Percentiles rank a stretch among this genome's conserved stretches.
phyloP scores from a whole-genome alignment of 1,140 invertebrate species.

The Ridgeia piscesae region DNA sequence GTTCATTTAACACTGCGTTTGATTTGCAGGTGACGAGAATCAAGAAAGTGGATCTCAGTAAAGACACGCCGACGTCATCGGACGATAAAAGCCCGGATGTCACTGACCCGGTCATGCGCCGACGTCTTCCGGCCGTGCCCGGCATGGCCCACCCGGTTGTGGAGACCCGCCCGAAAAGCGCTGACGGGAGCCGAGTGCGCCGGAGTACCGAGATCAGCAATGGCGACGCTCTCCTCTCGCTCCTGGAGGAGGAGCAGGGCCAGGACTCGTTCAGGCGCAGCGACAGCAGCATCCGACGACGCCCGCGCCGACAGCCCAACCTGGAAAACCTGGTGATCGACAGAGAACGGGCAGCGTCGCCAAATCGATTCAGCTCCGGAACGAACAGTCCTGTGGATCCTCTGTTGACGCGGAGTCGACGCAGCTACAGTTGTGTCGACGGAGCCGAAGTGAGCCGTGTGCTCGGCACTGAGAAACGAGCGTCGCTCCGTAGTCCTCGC shows the following conservation, averaged over 20 bases:
- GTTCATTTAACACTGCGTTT: not conserved
- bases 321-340: slow-evolving; percentile 9
- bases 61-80: not conserved
- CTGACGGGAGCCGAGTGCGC: not conserved
- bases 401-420: not conserved
- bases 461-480: not conserved
- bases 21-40: not conserved
- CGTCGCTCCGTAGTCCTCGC: not conserved
- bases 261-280: not conserved
- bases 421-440: not conserved
- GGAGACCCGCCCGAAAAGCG: not conserved
- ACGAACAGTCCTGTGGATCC: not conserved
- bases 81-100: not conserved
- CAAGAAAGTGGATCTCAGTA: slow-evolving; percentile 9
- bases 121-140: slow-evolving; percentile 9
- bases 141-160: not conserved
- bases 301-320: not conserved
- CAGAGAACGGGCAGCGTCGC: slow-evolving; percentile 14
- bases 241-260: not conserved
- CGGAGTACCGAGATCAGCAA: not conserved
- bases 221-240: not conserved
- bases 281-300: not conserved
- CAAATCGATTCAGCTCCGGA: not conserved
- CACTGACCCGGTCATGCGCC: not conserved
- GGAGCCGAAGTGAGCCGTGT: not conserved